phyloP scores from a whole-genome alignment of 2,113 vertebrate genomes.

The Tylochromis polylepis region DNA sequence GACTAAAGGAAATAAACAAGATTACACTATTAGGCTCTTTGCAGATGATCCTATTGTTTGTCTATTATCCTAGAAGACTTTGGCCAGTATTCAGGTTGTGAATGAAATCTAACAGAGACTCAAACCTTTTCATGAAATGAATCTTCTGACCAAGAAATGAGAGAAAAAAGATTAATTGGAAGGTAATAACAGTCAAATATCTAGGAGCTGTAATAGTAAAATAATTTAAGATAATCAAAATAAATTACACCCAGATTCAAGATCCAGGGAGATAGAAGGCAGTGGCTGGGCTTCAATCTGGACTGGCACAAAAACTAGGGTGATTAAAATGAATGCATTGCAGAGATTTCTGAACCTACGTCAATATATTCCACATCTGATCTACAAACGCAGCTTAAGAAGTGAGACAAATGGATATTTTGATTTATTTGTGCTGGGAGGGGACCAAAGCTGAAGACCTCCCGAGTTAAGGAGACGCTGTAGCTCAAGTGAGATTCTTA shows the following conservation, averaged over 20 bases:
- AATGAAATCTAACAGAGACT: not conserved
- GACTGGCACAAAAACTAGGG: not conserved
- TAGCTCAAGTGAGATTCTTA: not conserved
- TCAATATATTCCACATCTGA: not conserved
- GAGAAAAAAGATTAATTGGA: fast-evolving
- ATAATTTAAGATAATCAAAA: not conserved
- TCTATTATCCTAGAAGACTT: not conserved
- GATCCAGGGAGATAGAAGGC: not conserved
- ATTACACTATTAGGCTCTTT: not conserved
- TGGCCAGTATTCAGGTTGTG: not conserved
- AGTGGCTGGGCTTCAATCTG: not conserved
- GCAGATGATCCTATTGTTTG: not conserved
- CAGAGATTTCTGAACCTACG: not conserved
- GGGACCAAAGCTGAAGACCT: not conserved
- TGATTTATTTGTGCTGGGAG: not conserved
- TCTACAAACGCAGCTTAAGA: not conserved
- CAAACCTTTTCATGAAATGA: not conserved
- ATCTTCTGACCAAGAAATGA: not conserved
- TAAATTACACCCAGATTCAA: not conserved
- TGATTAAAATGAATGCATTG: not conserved
- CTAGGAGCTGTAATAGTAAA: not conserved
- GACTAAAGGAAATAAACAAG: not conserved
- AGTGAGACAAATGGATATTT: not conserved
- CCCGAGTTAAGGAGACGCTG: not conserved
- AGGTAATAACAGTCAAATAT: not conserved